phyloP scores from a whole-genome alignment of 2,113 vertebrate genomes.

The Rallus limicola region DNA sequence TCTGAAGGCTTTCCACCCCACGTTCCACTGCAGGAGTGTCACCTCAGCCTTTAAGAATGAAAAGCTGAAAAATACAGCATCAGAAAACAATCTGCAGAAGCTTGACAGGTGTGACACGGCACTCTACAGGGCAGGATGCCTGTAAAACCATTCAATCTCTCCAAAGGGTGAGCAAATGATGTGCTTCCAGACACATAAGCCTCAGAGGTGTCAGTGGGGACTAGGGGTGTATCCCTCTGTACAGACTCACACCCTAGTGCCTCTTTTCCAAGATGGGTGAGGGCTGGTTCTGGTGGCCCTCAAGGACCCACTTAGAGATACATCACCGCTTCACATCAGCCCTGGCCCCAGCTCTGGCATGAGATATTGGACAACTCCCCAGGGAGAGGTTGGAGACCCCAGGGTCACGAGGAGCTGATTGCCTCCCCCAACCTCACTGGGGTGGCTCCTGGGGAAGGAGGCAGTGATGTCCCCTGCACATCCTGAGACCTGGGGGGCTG shows the following conservation, averaged over 20 bases:
- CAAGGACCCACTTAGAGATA: neutral
- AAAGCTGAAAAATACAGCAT: neutral
- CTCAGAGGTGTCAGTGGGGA: neutral
- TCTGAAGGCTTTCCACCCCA: neutral
- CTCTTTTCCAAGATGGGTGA: neutral
- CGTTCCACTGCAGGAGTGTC: neutral
- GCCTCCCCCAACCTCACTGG: neutral
- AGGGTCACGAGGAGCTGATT: neutral
- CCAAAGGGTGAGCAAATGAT: rapidly evolving
- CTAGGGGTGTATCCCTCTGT: neutral
- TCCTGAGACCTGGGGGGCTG: neutral
- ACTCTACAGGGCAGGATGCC: neutral
- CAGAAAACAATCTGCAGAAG: neutral
- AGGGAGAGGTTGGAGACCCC: neutral
- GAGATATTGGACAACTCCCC: neutral
- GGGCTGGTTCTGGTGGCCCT: neutral
- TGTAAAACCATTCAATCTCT: neutral
- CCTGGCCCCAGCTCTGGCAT: neutral
- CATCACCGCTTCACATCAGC: neutral
- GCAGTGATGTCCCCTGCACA: neutral
- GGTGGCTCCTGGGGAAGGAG: neutral
- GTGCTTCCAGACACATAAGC: neutral
- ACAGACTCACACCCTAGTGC: neutral
- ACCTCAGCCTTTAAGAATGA: neutral
- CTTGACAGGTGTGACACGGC: neutral